Base-by-base conservation (phyloP, 2,113 vertebrate species). In the Ctenomys sociabilis region DNA sequence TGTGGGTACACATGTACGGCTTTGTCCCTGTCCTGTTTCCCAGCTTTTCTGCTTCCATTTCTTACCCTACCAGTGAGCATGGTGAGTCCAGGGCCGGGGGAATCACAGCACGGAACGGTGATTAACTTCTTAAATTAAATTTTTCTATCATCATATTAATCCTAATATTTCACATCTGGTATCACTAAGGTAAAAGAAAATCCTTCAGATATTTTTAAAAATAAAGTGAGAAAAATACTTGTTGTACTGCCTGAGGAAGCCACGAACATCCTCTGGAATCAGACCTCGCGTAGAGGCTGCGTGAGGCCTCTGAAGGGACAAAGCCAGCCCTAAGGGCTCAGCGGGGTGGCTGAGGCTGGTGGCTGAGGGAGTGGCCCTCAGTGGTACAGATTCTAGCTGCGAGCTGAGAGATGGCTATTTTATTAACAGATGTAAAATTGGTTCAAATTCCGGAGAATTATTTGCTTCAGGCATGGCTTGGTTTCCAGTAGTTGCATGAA, bases 361-460 rank as follows among this genome's bases (percentile, higher is more conserved):
- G 17, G 72, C 40, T 80, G 70, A 95, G 70, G 68, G 73, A 52
- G 80, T 37, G 24, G 37, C 61, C 59, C 40, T 7, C 91, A 73
- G 0, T 88, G 49, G 82, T 94, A 16, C 40, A 90, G 35, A 72
- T 83, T 80, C n/a, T n/a, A 88, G 7, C 3, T 92, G 8, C 82
- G 37, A 30, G 61, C 68, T 95, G 28, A 75, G 84, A 85, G 12
- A 49, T 64, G 35, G 49, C 10, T 66, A n/a, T 90, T 52, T 52
- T 37, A 6, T 13, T 63, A 40, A 14, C 52, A 82, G 22, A 35
- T 43, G 49, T 52, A 85, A 85, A 81, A 72, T 93, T 81, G 82
- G 43, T 63, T 97, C 32, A 91, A 85, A 40, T 6, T 95, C 57
- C 88, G 3, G 40, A 93, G 85, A 94, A 90, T 87, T 90, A 90